phyloP scores from a whole-genome alignment of 1,140 invertebrate genomes.

The Scaptomyza hsui region DNA sequence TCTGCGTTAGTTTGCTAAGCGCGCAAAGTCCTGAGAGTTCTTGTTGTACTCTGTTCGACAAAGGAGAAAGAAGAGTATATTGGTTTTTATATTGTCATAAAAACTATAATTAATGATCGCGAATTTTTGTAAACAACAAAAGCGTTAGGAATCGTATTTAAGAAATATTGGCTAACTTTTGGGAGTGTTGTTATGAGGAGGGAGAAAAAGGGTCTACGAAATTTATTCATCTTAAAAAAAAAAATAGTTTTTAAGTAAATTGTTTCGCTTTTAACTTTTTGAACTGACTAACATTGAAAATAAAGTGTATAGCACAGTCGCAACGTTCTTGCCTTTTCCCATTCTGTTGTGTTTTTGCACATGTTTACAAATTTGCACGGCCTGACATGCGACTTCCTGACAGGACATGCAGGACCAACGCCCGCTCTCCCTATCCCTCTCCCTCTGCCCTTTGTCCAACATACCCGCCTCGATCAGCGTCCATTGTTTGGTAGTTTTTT shows the following conservation, averaged over 20 bases:
- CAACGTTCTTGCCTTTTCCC: background rate
- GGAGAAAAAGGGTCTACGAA: too few species aligned
- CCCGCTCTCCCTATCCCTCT: conserved; percentile 10
- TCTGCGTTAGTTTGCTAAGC: background rate
- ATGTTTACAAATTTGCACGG: conserved; percentile 63
- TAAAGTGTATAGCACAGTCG: conserved; percentile 39
- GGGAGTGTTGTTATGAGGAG: too few species aligned
- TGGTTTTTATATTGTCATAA: too few species aligned
- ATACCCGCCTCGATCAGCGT: conserved; percentile 12
- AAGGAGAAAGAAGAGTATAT: background rate
- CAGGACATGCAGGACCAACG: conserved; percentile 50
- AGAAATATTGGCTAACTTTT: too few species aligned
- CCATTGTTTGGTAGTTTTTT: conserved; percentile 58
- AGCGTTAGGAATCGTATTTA: too few species aligned
- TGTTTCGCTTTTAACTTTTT: too few species aligned
- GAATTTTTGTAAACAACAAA: too few species aligned
- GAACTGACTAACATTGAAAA: background rate
- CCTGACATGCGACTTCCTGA: conserved; percentile 69
- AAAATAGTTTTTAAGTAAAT: too few species aligned
- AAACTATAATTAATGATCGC: too few species aligned
- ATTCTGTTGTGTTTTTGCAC: conserved; percentile 46
- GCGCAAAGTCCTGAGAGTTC: conserved; percentile 9
- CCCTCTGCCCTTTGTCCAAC: background rate
- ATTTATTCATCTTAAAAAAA: too few species aligned
- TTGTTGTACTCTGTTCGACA: background rate